Evolutionary conservation across 2,797 vertebrate species (phyloP).

Genomic region (Ambastaia sidthimunki): DNA sequence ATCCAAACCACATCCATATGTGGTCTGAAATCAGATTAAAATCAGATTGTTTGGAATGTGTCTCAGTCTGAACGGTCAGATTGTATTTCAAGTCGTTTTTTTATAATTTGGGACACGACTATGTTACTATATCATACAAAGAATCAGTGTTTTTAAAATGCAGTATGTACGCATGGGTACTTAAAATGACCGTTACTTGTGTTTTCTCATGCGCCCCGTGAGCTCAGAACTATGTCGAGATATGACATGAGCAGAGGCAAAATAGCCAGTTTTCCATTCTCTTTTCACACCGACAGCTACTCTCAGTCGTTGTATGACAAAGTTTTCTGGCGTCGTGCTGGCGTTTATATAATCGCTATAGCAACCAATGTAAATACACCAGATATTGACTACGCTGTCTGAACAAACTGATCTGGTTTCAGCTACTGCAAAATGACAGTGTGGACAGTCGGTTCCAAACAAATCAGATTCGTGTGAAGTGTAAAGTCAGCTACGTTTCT

Average conservation of each 20-base stretch:
- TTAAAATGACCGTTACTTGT: not conserved
- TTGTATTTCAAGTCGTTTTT: not conserved
- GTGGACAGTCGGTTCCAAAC: not conserved
- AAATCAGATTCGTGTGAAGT: not conserved
- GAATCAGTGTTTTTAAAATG: not conserved
- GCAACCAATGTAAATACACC: constrained; percentile 2
- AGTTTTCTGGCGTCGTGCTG: not conserved
- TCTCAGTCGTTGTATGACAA: not conserved
- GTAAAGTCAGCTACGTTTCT: not conserved
- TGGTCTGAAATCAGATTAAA: constrained; percentile 3
- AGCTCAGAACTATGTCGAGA: not conserved
- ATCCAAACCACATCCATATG: constrained; percentile 6
- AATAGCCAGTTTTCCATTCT: constrained; percentile 7
- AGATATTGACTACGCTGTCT: not conserved
- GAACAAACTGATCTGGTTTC: not conserved
- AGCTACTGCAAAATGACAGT: not conserved
- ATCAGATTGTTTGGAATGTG: not conserved
- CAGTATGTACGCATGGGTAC: not conserved
- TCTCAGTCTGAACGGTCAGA: not conserved
- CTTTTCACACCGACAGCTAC: not conserved
- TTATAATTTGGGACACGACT: not conserved
- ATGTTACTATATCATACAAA: not conserved
- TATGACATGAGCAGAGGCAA: not conserved
- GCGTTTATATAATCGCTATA: not conserved
- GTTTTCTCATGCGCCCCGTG: not conserved